These are phyloP conservation scores for Pycnomerus fuliginosus DNA, from an alignment of 2,888 invertebrate genomes.

Conservation along the genomic window DNA sequence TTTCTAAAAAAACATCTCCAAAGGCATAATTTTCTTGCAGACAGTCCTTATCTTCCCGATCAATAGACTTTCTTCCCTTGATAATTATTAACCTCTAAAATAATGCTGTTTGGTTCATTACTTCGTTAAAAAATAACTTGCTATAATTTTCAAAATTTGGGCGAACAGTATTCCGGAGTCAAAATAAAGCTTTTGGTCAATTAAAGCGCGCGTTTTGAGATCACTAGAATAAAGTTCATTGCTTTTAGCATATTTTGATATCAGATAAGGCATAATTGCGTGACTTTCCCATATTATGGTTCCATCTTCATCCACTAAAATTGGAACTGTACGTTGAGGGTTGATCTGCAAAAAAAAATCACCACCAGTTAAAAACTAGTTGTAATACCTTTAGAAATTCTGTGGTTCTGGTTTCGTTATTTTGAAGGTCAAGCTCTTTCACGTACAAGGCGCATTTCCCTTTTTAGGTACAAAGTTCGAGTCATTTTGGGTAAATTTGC, in stretches of 20 bases:
- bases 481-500: too few species aligned
- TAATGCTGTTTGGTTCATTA: too few species aligned
- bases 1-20: slow-evolving; percentile 10
- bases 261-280: slow-evolving; percentile 55
- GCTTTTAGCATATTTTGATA: slow-evolving; percentile 55
- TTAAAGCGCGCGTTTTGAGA: slow-evolving; percentile 51
- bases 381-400: too few species aligned
- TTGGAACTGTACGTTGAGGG: slow-evolving; percentile 21
- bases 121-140: too few species aligned
- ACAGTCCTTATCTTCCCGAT: slow-evolving; percentile 14
- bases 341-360: slow-evolving; percentile 15
- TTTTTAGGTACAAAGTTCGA: too few species aligned
- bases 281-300: slow-evolving; percentile 55
- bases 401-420: too few species aligned
- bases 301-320: slow-evolving; percentile 50
- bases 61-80: slow-evolving; percentile 8
- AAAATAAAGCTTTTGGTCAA: slow-evolving; percentile 57
- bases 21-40: slow-evolving; percentile 12
- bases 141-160: too few species aligned
- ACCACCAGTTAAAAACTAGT: too few species aligned
- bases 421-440: too few species aligned
- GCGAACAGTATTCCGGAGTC: slow-evolving; percentile 57
- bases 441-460: too few species aligned
- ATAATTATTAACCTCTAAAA: slow-evolving; percentile 10
- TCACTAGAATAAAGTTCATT: slow-evolving; percentile 60